Evolutionary conservation across 2,888 invertebrate genomes (phyloP).

Genomic region (Aphodius granarius): DNA sequence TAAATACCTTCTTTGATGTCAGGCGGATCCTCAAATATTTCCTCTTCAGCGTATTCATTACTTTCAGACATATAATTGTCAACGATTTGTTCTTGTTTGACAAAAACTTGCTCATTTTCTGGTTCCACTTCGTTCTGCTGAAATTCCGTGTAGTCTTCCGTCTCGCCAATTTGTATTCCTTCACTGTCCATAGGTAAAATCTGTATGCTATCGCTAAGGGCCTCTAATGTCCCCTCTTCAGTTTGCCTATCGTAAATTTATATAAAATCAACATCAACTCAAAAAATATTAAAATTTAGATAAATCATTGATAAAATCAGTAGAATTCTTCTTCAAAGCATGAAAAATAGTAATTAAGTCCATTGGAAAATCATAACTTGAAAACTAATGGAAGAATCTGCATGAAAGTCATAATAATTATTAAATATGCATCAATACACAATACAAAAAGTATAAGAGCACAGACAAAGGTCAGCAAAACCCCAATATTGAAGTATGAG

Average conservation of each 20-base stretch:
- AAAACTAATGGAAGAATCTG: too few species aligned
- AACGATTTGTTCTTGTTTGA: constrained; percentile 22
- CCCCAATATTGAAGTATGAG: too few species aligned
- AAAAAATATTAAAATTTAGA: background rate
- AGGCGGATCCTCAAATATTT: constrained; percentile 15
- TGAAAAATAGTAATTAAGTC: too few species aligned
- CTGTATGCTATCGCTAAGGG: constrained; percentile 49
- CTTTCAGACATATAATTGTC: background rate
- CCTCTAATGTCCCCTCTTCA: constrained; percentile 49
- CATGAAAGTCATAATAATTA: too few species aligned
- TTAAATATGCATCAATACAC: too few species aligned
- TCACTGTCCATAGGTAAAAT: constrained; percentile 40
- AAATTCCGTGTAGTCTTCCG: constrained; percentile 10
- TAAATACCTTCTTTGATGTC: constrained; percentile 25
- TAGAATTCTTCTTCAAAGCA: too few species aligned
- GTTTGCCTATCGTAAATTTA: constrained; percentile 43
- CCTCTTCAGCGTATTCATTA: constrained; percentile 20
- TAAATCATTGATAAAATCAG: background rate
- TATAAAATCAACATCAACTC: background rate
- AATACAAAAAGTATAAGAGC: too few species aligned
- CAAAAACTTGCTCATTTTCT: background rate
- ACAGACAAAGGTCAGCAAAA: too few species aligned
- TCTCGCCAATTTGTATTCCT: constrained; percentile 12
- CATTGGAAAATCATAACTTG: too few species aligned
- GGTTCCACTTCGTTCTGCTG: background rate